Evolutionary conservation across 1,140 invertebrate species (phyloP), one percentile per base, ranked within the genome.

Genomic region (Teleogryllus occipitalis): DNA sequence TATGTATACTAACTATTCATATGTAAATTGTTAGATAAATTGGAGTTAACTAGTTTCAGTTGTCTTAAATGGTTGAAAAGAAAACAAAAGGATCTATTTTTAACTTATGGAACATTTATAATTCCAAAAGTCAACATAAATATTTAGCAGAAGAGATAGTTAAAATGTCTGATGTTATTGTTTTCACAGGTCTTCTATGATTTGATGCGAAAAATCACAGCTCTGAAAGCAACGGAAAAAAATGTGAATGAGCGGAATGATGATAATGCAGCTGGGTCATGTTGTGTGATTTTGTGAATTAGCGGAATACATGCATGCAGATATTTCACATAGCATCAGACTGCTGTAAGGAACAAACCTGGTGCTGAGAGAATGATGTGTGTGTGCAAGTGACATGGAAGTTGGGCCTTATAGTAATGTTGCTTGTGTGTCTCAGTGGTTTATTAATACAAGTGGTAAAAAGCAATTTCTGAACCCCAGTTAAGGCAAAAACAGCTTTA

Each of bases 131-230:
- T 6, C 14, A 15, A 72, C 65, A 72, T n/a, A 72, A 15, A 15
- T 15, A 15, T 15, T 72, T 2, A n/a, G 3, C 65, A 15, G 65
- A n/a, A 14, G 65, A 14, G 14, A 14, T 15, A 72, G 65, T n/a
- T 72, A 72, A n/a, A 72, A 72, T 72, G n/a, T 39, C 27, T 39
- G 27, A 39, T 39, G 27, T 75, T 22, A 10, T 75, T 75, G 7
- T 27, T 78, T 75, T 84, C 85, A 7, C 82, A 88, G 87, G 88
- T 88, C 47, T 89, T 89, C 82, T 89, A 87, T 81, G 88, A 89
- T 82, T 84, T 89, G 80, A 87, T 89, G 85, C 83, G 87, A 75
- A 86, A 87, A 81, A 89, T 89, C 78, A 82, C 86, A 47, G 85
- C 85, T 82, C 84, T 86, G 47, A 89, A 89, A 78, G 78, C 80